phyloP scores from a whole-genome alignment of 2,113 vertebrate genomes.

The Phodopus roborovskii region DNA sequence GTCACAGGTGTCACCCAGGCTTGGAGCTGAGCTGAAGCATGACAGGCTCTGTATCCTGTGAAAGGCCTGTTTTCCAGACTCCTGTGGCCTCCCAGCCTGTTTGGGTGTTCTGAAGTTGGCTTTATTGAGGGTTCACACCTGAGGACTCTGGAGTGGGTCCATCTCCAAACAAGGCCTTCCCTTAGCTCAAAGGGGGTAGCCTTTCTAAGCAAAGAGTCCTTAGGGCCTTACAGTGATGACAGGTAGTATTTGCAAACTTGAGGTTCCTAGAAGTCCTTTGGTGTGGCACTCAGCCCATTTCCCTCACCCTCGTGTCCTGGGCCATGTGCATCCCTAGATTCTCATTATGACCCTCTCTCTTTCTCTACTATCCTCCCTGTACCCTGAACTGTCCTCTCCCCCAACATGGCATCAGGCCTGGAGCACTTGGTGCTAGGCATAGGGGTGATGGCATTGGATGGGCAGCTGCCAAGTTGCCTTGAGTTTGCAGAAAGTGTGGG shows the following conservation, averaged over 20 bases:
- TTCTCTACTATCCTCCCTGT: neutral
- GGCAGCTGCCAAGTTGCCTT: neutral
- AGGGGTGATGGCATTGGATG: fast-evolving
- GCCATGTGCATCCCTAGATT: neutral
- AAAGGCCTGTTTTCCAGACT: neutral
- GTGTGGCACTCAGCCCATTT: neutral
- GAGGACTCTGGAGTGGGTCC: neutral
- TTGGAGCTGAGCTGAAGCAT: neutral
- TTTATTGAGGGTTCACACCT: neutral
- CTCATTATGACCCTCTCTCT: neutral
- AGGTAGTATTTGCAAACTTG: neutral
- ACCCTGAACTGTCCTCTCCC: neutral
- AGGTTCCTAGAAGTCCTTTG: neutral
- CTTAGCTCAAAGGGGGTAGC: neutral
- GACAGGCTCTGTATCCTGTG: neutral
- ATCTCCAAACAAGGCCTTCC: neutral
- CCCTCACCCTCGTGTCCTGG: neutral
- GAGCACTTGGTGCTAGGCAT: fast-evolving
- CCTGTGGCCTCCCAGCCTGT: neutral
- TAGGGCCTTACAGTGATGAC: neutral
- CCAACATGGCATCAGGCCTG: neutral
- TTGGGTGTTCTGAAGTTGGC: neutral
- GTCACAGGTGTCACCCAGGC: fast-evolving
- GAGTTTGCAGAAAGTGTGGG: neutral
- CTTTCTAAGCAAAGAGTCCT: neutral